Conservation (phyloP, 2,888 invertebrate genomes). For the Anthrax anthrax region DNA sequence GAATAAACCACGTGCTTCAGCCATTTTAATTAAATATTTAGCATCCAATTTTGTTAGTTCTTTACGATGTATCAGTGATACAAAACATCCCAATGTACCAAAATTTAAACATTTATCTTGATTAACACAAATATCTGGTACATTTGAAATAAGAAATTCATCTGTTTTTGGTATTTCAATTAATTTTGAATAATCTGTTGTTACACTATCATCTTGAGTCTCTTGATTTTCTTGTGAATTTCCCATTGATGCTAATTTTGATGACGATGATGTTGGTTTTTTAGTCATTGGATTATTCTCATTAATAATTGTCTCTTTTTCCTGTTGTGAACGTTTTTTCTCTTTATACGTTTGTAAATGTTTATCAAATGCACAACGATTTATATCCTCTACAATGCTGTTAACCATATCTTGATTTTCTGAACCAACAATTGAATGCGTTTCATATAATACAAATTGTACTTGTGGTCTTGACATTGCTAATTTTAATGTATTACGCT, state of each 20-base stretch:
- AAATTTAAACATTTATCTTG: conserved; percentile 36
- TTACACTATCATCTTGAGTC: no score
- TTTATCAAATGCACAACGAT: conserved; percentile 52
- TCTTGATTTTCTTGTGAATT: background rate
- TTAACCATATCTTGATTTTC: conserved; percentile 63
- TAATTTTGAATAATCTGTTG: conserved; percentile 6
- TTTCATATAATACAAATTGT: conserved; percentile 67
- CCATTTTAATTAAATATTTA: conserved; percentile 70
- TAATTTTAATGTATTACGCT: conserved; percentile 54
- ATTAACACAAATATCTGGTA: conserved; percentile 45
- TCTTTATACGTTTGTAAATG: conserved; percentile 39
- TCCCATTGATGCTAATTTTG: background rate
- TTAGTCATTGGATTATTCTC: conserved; percentile 24
- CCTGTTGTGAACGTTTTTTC: conserved; percentile 24
- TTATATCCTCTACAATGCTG: conserved; percentile 52
- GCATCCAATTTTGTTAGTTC: conserved; percentile 60
- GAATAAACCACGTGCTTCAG: conserved; percentile 65
- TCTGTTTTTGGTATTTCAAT: conserved; percentile 18
- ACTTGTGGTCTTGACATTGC: conserved; percentile 70
- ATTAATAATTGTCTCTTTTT: conserved; percentile 23
- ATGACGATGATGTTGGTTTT: background rate
- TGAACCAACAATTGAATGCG: conserved; percentile 58
- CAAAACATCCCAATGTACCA: conserved; percentile 40
- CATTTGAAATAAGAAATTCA: conserved; percentile 46
- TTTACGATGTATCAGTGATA: conserved; percentile 46